Conservation (phyloP, 2,113 vertebrate species). For the Chaenocephalus aceratus region DNA sequence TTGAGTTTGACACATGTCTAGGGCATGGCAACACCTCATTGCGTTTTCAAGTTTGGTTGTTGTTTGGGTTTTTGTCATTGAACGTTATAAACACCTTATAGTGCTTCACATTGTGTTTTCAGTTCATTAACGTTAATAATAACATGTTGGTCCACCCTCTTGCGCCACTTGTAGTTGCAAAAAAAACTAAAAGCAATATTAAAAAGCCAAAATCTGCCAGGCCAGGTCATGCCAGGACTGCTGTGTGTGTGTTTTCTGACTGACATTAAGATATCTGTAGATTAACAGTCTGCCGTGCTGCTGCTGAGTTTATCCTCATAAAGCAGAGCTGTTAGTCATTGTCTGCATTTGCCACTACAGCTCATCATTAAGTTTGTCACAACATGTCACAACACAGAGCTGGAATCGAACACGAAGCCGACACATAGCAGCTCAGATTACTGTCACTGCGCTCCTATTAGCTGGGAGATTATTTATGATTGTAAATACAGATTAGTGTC, state of each 20-base stretch:
- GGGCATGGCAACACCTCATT: no score
- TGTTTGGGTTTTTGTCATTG: no score
- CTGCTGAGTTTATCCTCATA: slow-evolving; percentile 42
- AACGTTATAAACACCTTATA: no score
- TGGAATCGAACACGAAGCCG: slow-evolving; percentile 43
- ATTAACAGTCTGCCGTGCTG: slow-evolving; percentile 28
- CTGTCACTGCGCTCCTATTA: slow-evolving; percentile 20
- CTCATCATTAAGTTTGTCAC: slow-evolving; percentile 35
- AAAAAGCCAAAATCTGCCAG: neutral
- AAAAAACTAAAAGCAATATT: no score
- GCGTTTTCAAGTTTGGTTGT: no score
- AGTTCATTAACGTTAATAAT: no score
- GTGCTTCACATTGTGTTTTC: no score
- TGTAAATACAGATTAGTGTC: slow-evolving; percentile 55
- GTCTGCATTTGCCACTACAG: slow-evolving; percentile 43
- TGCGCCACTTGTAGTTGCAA: no score
- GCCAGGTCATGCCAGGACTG: neutral
- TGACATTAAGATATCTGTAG: slow-evolving; percentile 15
- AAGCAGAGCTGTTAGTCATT: slow-evolving; percentile 50
- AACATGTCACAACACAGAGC: slow-evolving; percentile 33
- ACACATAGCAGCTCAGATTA: slow-evolving; percentile 26
- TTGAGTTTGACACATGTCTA: no score
- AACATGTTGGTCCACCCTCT: no score
- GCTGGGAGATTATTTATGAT: slow-evolving; percentile 39
- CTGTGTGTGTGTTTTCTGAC: neutral